Conservation (phyloP, 2,797 vertebrate species). For the Rousettus madagascariensis region DNA sequence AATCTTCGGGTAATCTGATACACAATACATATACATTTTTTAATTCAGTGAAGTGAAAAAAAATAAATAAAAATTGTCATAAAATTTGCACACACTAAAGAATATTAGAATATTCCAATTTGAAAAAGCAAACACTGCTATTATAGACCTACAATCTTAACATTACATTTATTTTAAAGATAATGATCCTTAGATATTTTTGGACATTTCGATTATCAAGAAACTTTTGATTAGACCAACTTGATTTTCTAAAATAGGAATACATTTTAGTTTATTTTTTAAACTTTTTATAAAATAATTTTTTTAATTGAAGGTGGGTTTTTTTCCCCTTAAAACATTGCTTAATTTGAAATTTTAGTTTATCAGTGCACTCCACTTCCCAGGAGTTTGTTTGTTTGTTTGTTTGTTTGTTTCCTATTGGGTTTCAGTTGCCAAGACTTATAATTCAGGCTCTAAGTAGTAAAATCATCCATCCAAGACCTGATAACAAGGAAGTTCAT, state of each 20-base stretch:
- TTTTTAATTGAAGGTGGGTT: background rate
- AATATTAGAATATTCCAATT: background rate
- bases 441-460: background rate
- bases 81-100: background rate
- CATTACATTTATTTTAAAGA: background rate
- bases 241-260: background rate
- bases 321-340: background rate
- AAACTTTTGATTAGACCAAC: background rate
- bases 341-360: background rate
- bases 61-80: background rate
- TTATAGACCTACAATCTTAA: background rate
- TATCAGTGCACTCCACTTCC: background rate
- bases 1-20: background rate
- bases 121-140: background rate
- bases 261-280: background rate
- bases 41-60: background rate
- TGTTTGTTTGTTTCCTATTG: background rate
- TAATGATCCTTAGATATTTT: background rate
- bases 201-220: background rate
- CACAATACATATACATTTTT: background rate
- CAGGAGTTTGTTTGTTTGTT: background rate
- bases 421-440: background rate
- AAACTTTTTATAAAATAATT: background rate
- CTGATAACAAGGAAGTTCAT: background rate
- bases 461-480: background rate